Percentiles rank a stretch among this genome's conserved stretches.
Evolutionary conservation across 1,140 invertebrate species (phyloP).

Genomic region (Orussus abietinus): DNA sequence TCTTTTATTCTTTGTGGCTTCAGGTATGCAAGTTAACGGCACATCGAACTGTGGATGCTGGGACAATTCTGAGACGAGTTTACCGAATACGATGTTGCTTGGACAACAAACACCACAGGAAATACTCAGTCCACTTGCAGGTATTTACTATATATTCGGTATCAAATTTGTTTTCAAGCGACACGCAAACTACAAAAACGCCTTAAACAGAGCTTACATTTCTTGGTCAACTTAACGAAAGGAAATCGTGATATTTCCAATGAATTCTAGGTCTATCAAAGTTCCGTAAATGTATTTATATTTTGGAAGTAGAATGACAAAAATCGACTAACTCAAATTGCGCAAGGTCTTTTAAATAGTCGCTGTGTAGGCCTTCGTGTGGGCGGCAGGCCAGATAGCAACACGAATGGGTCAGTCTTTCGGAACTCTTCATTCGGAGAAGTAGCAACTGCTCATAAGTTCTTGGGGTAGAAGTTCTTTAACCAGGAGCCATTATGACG

Average conservation of each 20-base stretch:
- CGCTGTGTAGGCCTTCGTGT: conserved; percentile 21
- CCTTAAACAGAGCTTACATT: too few species aligned
- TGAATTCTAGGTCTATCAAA: background rate
- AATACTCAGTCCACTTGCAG: conserved; percentile 46
- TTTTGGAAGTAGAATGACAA: conserved; percentile 3
- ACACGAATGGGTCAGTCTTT: conserved; percentile 19
- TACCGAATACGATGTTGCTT: conserved; percentile 47
- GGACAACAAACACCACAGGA: conserved; percentile 51
- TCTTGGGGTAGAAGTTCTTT: too few species aligned
- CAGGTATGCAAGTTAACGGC: conserved; percentile 53
- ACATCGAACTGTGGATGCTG: conserved; percentile 51
- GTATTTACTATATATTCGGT: conserved; percentile 28
- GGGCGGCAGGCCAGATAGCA: conserved; percentile 17
- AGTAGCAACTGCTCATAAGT: too few species aligned
- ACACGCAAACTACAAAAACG: too few species aligned
- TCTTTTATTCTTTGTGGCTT: conserved; percentile 13
- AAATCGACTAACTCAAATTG: conserved; percentile 30
- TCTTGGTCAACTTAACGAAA: too few species aligned
- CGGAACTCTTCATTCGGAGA: background rate
- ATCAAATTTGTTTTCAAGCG: conserved; percentile 10
- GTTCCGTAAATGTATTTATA: background rate
- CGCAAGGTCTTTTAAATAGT: conserved; percentile 33
- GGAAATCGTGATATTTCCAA: too few species aligned
- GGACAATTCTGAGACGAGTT: conserved; percentile 51
- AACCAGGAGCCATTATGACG: too few species aligned